phyloP scores from a whole-genome alignment of 2,797 vertebrate genomes.

The Limnodromus scolopaceus region DNA sequence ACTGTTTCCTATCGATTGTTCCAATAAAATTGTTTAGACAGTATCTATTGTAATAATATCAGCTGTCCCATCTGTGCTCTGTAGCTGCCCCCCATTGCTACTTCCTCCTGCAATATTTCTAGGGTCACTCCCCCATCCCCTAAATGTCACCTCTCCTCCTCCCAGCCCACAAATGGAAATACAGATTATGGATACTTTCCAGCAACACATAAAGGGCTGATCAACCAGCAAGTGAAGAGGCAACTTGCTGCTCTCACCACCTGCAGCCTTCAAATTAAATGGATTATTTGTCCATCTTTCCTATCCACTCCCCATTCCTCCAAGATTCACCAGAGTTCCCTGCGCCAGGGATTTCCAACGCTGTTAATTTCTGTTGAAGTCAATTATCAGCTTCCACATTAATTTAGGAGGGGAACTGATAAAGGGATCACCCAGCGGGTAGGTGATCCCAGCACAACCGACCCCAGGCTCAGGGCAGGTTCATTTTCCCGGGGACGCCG shows the following conservation, averaged over 20 bases:
- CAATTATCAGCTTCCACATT: not conserved
- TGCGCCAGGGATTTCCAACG: not conserved
- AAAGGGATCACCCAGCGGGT: too few relatives aligned
- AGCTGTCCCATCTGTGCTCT: not conserved
- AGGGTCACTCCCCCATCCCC: not conserved
- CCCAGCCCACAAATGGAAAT: not conserved
- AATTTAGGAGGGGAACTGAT: conserved; percentile 18
- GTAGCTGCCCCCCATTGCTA: not conserved
- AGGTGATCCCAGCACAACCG: not conserved
- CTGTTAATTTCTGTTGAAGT: not conserved
- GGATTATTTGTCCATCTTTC: not conserved
- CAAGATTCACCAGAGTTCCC: not conserved
- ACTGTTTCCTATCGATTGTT: not conserved
- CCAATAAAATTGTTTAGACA: not conserved
- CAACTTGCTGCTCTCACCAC: not conserved
- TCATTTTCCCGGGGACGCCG: not conserved
- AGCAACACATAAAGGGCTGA: fast-evolving
- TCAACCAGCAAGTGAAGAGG: not conserved
- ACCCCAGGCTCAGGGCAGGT: not conserved
- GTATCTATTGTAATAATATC: not conserved
- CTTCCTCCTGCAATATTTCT: not conserved
- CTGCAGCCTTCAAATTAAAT: not conserved
- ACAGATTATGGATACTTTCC: not conserved
- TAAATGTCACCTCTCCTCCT: not conserved
- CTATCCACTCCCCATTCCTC: not conserved